Conservation (phyloP, 30 jellyfish, hydroid and myxozoan species). For the Aurelia coerulea region DNA sequence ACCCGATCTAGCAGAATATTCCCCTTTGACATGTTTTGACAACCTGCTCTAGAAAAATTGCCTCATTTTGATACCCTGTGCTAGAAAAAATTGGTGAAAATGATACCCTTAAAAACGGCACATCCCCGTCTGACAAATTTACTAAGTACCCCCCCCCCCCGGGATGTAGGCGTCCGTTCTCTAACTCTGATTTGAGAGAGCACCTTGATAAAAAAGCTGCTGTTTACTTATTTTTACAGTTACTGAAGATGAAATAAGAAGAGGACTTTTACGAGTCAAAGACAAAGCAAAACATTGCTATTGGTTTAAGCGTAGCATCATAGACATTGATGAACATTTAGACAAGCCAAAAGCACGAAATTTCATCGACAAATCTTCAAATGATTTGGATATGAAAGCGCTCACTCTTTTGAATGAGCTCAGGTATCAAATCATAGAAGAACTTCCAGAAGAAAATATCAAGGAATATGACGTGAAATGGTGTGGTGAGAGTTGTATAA, state of each 20-base stretch:
- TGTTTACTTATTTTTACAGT: conserved; percentile 22
- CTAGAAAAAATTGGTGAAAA: no score
- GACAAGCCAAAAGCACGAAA: conserved; percentile 62
- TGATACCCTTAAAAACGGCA: no score
- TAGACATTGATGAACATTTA: conserved; percentile 51
- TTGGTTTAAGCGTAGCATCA: conserved; percentile 87
- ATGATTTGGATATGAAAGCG: conserved; percentile 76
- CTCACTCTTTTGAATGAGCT: conserved; percentile 48
- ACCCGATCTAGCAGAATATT: no score
- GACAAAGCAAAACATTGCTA: conserved; percentile 63
- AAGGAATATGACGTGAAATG: conserved; percentile 67
- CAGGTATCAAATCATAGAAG: conserved; percentile 33
- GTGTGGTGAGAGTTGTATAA: conserved; percentile 74
- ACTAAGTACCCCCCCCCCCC: no score
- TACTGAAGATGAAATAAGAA: conserved; percentile 86
- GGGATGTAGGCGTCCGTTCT: no score
- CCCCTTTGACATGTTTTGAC: no score
- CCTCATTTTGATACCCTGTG: no score
- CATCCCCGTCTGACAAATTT: no score
- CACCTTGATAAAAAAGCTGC: no score
- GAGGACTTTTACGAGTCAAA: conserved; percentile 78
- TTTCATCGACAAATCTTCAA: conserved; percentile 71
- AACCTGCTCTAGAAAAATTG: no score
- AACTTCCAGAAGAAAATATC: conserved; percentile 51
- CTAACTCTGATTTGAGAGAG: no score